Base-by-base conservation (phyloP, 2,797 vertebrate genomes). In the Uromys caudimaculatus region DNA sequence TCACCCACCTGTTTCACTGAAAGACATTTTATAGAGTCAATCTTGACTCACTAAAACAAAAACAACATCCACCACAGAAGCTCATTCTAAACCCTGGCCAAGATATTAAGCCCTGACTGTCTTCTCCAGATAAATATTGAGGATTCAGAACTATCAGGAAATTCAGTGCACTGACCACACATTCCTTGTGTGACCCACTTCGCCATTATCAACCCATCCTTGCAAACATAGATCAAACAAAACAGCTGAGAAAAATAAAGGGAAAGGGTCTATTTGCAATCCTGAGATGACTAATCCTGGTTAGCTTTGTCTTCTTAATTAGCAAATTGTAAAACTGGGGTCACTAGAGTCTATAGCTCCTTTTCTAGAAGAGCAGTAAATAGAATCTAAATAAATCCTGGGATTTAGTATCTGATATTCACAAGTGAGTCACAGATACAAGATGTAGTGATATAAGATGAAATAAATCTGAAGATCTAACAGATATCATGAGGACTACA, bases 171-270 rank as follows among this genome's bases (percentile, higher is more conserved):
- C 5, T 71, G 90, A 79, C n/a, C 94, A 93, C 81, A 85, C 4
- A 54, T 32, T 84, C 75, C 86, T 86, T 50, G 77, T 73, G 78
- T 83, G 71, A 92, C 62, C 90, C 94, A 69, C 62, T 95, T 83
- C 38, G 73, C 69, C 32, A 54, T 82, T 81, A 75, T 77, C 90
- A 78, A 69, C 84, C 62, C 47, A 76, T 90, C 89, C 97, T 89
- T 89, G 92, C 89, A 96, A 97, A 94, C 19, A 92, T 64, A 35
- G 69, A 73, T 79, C 75, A 91, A 92, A 75, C 44, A 82, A 73
- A 6, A 67, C 35, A 90, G 44, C 69, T 58, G 81, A 89, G 82
- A 69, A 85, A 96, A 92, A 97, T 71, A 89, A 93, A 41, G 35
- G 93, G 76, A 54, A 75, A 56, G 32, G 47, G 44, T 77, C 92